Evolutionary conservation across 2,113 vertebrate genomes (phyloP), one percentile per base, ranked within the genome.

Genomic region (Strigops habroptila): DNA sequence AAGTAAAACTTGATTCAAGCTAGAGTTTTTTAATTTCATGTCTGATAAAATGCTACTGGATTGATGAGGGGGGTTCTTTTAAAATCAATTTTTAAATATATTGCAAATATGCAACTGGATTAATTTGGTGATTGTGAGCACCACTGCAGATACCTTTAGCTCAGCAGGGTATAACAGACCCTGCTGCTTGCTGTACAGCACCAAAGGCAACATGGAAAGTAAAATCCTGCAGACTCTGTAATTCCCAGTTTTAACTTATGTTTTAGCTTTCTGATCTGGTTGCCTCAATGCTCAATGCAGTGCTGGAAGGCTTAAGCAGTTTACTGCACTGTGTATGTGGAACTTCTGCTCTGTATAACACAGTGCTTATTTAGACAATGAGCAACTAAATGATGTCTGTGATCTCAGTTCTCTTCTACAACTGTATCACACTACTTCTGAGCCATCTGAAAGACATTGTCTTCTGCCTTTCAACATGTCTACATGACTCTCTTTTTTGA

Each of bases 1-100:
- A 78, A 96, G 95, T 96, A 51, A 83, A 84, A 43, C 43, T 74
- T 83, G 17, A 41, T 74, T 86, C 65, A 90, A 88, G 55, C 11
- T 71, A n/a, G 24, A 44, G 9, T 33, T 83, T 68, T 11, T 73
- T 10, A 31, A 37, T 82, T 59, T 37, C 7, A 7, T 73, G 95
- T 87, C 59, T 90, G 39, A 74, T 51, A 51, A 51, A 63, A 12
- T 17, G 30, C 15, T 79, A 88, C 69, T 37, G 52, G 43, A 43
- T 81, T 16, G 33, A 10, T 60, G 63, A 90, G 39, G 16, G 57
- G 30, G 1, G 8, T 19, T 10, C n/a, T 52, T 86, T 78, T 59
- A 83, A n/a, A 73, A 63, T 41, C 7, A 59, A 8, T 44, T 30
- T 69, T 85, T 70, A 95, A 76, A 75, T 93, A 43, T 21, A 74